A percentile compares a stretch with the other conserved stretches of the same genome.
phyloP scores from a whole-genome alignment of 2,113 vertebrate genomes.

The Cercopithecus mona region DNA sequence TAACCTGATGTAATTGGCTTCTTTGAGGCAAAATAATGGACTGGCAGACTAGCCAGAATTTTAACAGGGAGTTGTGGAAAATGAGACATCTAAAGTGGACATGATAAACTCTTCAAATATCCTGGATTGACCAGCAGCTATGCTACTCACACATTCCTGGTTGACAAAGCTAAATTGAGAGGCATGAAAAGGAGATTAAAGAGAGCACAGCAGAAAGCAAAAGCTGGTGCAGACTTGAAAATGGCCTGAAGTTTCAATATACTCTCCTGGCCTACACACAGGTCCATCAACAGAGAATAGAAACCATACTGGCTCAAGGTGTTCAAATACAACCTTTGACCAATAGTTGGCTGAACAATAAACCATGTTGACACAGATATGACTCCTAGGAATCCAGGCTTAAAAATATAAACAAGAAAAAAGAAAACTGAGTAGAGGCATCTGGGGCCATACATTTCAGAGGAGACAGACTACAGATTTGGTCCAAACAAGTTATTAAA shows the following conservation, averaged over 20 bases:
- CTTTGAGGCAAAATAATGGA: not conserved
- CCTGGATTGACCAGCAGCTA: not conserved
- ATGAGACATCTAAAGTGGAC: not conserved
- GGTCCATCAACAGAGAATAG: not conserved
- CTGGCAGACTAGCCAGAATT: not conserved
- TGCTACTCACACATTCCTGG: not conserved
- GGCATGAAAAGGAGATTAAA: not conserved
- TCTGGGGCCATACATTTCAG: not conserved
- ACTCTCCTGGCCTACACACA: not conserved
- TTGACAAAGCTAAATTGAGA: not conserved
- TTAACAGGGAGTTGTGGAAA: not conserved
- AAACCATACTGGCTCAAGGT: not conserved
- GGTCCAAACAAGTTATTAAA: not conserved
- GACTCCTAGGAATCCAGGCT: not conserved
- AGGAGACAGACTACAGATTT: not conserved
- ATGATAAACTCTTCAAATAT: not conserved
- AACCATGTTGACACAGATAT: not conserved
- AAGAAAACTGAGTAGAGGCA: not conserved
- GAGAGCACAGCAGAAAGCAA: not conserved
- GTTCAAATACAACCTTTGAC: not conserved
- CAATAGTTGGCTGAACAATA: not conserved
- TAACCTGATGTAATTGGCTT: not conserved
- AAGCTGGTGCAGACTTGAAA: not conserved
- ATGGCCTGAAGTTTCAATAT: not conserved
- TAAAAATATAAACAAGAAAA: slow-evolving; percentile 34